Base-by-base conservation (phyloP, 2,113 vertebrate genomes). In the Istiophorus platypterus region DNA sequence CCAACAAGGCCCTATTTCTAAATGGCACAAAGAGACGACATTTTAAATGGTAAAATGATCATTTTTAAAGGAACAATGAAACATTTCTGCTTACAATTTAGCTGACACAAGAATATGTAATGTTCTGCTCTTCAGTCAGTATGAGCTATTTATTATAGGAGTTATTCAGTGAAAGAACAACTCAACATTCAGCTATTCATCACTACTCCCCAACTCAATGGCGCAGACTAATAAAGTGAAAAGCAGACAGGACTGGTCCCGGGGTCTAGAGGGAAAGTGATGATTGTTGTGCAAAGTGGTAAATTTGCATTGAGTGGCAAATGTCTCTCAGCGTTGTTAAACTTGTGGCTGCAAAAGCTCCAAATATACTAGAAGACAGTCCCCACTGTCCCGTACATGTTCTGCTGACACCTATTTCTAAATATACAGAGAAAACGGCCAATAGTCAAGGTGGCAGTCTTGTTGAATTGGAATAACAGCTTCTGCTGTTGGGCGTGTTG, bases 401-500 rank as follows among this genome's bases (percentile, higher is more conserved):
- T 87, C 85, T 90, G 76, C 90, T 92, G 91, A 91, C 91, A 90
- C 77, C 87, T 82, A 91, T 94, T 90, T 91, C 85, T 90, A 93
- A 95, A 93, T 89, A 89, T 88, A 92, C 87, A 87, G 87, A 87
- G 78, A 85, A 87, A 92, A 80, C 78, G 94, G 94, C 91, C 94
- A 92, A 94, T 94, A 93, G 91, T 92, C 80, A 87, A 88, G 76
- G 89, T 86, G 72, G 26, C 71, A 85, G 85, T 93, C 90, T 81
- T 93, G 91, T 92, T 94, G 89, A 93, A 93, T 85, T 89, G 90
- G 83, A 94, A 91, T 89, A 92, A 90, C 87, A 76, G 72, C 80
- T 76, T 86, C 70, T 88, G 87, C 78, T 78, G 75, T 63, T 79
- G 88, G 90, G 89, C 88, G 87, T 93, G 93, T 85, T 76, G 75